phyloP scores from a whole-genome alignment of 2,797 vertebrate species.

The Xenentodon cancila region DNA sequence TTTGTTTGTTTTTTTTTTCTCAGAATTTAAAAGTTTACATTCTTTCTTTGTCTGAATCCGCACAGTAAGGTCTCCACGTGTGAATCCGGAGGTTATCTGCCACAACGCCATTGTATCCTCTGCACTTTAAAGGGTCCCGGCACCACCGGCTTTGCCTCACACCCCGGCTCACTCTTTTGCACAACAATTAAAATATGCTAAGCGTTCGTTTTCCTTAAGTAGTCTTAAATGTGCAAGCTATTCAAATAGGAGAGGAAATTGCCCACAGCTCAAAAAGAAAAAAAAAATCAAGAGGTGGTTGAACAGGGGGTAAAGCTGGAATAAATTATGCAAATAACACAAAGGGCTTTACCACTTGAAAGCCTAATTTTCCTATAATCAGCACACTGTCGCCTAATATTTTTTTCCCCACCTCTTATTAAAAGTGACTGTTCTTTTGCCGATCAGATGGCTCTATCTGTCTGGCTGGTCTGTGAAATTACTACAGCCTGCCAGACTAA shows the following conservation, averaged over 20 bases:
- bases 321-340: constrained; percentile 99
- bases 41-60: constrained; percentile 36
- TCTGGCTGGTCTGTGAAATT: constrained; percentile 88
- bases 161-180: constrained; percentile 90
- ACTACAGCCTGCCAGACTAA: constrained; percentile 90
- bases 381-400: constrained; percentile 99
- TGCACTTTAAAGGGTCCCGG: constrained; percentile 81
- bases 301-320: constrained; percentile 75
- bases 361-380: constrained; percentile 99
- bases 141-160: constrained; percentile 86
- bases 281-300: constrained; percentile 69
- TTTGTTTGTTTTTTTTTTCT: too few species aligned
- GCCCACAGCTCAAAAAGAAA: constrained; percentile 93
- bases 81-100: constrained; percentile 89
- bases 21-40: constrained; percentile 11
- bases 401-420: constrained; percentile 96
- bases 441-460: constrained; percentile 97
- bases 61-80: constrained; percentile 5
- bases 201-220: constrained; percentile 99
- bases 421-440: constrained; percentile 99
- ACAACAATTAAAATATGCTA: constrained; percentile 99
- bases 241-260: constrained; percentile 99
- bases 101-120: constrained; percentile 30
- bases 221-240: constrained; percentile 99
- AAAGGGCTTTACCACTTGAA: constrained; percentile 99